Evolutionary conservation across 2,888 invertebrate genomes (phyloP).

Genomic region (Scaptomyza polygonia): DNA sequence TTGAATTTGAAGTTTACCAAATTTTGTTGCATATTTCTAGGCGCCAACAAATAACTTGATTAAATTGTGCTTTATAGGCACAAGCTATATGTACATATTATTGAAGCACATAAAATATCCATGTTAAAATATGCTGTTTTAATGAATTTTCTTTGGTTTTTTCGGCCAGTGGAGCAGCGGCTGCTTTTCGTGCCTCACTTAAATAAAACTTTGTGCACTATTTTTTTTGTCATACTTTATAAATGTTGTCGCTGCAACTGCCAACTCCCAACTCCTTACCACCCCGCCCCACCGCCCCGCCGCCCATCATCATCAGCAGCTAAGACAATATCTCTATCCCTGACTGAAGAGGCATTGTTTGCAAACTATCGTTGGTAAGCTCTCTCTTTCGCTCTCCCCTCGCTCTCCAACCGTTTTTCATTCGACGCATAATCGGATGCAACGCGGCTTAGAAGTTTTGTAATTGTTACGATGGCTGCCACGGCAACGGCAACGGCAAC

Average conservation of each 20-base stretch:
- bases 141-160: not conserved
- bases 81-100: too few species aligned
- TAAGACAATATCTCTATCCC: not conserved
- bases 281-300: not conserved
- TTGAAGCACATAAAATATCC: too few species aligned
- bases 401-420: slow-evolving; percentile 24
- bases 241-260: slow-evolving; percentile 44
- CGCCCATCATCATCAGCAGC: not conserved
- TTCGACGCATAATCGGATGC: slow-evolving; percentile 59
- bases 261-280: too few species aligned
- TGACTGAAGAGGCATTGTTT: slow-evolving; percentile 29
- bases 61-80: not conserved
- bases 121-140: too few species aligned
- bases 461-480: slow-evolving; percentile 72
- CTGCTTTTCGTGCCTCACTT: slow-evolving; percentile 38
- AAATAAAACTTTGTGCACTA: slow-evolving; percentile 66
- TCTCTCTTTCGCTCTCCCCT: too few species aligned
- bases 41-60: not conserved
- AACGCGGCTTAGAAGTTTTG: slow-evolving; percentile 72
- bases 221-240: slow-evolving; percentile 72
- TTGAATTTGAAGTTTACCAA: not conserved
- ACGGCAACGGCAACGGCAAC: slow-evolving; percentile 24
- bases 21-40: not conserved
- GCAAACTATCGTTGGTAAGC: slow-evolving; percentile 47
- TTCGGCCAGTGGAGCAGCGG: slow-evolving; percentile 36